Conservation (phyloP, 2,113 vertebrate species). For the Eptesicus fuscus region DNA sequence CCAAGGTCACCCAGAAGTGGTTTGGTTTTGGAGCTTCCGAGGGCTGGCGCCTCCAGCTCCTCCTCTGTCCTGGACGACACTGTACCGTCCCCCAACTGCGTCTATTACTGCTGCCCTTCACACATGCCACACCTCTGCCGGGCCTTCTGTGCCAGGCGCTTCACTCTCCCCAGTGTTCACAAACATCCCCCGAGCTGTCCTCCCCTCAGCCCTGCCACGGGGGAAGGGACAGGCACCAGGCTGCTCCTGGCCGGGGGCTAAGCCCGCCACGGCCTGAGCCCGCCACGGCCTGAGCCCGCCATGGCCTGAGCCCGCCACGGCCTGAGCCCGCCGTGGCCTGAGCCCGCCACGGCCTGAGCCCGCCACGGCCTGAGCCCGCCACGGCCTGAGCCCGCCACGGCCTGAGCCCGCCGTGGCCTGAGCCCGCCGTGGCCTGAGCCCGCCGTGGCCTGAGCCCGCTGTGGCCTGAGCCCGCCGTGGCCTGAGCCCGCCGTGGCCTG, state of each 20-base stretch:
- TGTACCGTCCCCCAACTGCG: background rate
- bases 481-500: no score
- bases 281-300: background rate
- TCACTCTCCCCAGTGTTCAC: background rate
- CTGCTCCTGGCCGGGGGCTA: background rate
- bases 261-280: background rate
- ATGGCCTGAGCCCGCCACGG: background rate
- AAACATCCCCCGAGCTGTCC: background rate
- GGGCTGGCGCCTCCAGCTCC: background rate
- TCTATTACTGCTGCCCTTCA: background rate
- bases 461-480: no score
- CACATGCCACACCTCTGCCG: background rate
- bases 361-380: no score
- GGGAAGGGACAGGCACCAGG: background rate
- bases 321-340: no score
- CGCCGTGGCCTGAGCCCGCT: no score
- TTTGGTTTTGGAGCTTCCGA: background rate
- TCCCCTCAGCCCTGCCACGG: background rate
- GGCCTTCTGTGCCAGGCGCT: background rate
- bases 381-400: no score
- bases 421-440: no score
- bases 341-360: no score
- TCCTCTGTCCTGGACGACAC: background rate
- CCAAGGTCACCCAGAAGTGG: slow-evolving; percentile 52
- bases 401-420: no score